Evolutionary conservation across 2,113 vertebrate species (phyloP).

Genomic region (Rhineura floridana): DNA sequence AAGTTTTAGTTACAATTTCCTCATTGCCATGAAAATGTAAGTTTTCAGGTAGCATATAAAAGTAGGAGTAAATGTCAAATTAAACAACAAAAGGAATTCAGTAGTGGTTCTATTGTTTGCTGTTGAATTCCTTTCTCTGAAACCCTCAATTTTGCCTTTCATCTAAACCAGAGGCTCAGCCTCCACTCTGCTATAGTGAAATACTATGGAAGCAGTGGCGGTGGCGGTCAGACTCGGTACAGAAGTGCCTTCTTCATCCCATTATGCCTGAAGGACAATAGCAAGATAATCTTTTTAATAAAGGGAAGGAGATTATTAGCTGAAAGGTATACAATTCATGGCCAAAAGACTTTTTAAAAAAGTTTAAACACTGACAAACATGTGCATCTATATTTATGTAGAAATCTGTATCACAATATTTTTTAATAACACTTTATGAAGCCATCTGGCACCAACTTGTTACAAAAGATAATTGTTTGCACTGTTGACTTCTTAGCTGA

Average conservation of each 20-base stretch:
- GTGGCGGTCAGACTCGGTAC: neutral
- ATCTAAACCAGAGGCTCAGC: neutral
- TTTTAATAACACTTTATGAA: constrained; percentile 21
- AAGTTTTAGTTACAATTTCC: neutral
- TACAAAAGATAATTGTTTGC: constrained; percentile 50
- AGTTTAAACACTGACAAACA: rapidly evolving
- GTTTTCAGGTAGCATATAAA: neutral
- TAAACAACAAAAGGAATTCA: neutral
- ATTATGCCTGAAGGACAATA: constrained; percentile 11
- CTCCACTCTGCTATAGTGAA: neutral
- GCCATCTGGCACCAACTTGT: constrained; percentile 16
- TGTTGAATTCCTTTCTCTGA: constrained; percentile 10
- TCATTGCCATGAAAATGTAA: constrained; percentile 1
- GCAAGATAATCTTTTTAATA: neutral
- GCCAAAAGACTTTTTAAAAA: neutral
- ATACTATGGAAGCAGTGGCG: neutral
- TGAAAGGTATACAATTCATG: neutral
- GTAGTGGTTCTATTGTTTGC: neutral
- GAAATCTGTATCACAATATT: constrained; percentile 14
- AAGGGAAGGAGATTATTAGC: neutral
- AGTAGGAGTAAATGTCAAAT: constrained; percentile 14
- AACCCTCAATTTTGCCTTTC: neutral
- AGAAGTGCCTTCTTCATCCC: neutral
- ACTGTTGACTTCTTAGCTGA: constrained; percentile 26
- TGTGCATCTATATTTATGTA: neutral